phyloP scores from a whole-genome alignment of 2,113 vertebrate genomes.

The Pseudopipra pipra region DNA sequence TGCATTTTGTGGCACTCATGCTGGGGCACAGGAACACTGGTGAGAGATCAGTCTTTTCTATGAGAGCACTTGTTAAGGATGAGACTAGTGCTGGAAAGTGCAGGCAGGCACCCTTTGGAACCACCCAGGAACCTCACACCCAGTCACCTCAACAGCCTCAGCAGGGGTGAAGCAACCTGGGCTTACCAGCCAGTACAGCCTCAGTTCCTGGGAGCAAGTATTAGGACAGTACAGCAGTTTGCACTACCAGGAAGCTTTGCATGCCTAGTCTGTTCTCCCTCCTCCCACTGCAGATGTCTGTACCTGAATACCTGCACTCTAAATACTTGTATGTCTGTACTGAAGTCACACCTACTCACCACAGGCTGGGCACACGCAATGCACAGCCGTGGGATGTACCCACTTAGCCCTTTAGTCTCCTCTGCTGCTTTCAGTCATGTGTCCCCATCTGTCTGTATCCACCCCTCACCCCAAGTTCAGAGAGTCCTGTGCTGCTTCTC shows the following conservation, averaged over 20 bases:
- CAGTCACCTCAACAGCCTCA: background rate
- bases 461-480: background rate
- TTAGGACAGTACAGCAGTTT: background rate
- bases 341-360: background rate
- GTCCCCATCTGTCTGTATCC: background rate
- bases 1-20: background rate
- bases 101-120: background rate
- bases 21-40: background rate
- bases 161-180: accelerated
- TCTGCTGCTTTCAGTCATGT: background rate
- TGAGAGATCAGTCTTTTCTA: background rate
- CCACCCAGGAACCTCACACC: background rate
- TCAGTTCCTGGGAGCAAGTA: no score
- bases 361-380: background rate
- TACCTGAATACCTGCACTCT: background rate
- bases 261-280: background rate
- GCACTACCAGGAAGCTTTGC: background rate
- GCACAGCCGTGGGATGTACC: background rate
- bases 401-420: background rate
- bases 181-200: background rate
- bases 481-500: background rate
- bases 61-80: accelerated
- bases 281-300: background rate
- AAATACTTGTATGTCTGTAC: background rate
- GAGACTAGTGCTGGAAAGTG: no score